These are phyloP conservation scores for Magallana angulata DNA, from an alignment of 1,140 invertebrate species.

Conservation along the genomic window DNA sequence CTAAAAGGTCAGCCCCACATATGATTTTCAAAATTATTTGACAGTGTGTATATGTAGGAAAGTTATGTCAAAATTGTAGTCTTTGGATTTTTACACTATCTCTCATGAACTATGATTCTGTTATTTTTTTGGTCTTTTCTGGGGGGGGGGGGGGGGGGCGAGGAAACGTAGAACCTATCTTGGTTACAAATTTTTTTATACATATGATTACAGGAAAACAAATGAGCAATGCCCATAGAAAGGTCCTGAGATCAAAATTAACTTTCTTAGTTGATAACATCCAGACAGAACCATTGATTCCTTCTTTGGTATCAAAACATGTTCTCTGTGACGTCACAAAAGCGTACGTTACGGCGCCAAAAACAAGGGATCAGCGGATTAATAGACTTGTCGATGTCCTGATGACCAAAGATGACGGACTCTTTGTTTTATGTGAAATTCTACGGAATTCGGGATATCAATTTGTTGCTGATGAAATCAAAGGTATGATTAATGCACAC, in stretches of 20 bases:
- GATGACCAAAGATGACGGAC: constrained; percentile 22
- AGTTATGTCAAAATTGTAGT: no score
- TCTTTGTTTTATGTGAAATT: not conserved
- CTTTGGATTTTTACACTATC: no score
- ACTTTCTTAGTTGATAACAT: not conserved
- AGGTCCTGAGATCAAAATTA: not conserved
- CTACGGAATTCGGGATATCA: not conserved
- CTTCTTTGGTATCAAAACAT: not conserved
- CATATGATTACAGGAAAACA: not conserved
- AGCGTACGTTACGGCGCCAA: not conserved
- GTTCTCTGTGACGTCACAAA: constrained; percentile 15
- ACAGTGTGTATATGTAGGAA: no score
- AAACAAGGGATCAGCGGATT: constrained; percentile 15
- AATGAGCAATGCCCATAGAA: not conserved
- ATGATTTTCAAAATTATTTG: no score
- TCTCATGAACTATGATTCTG: no score
- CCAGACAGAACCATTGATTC: not conserved
- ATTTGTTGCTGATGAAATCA: not conserved
- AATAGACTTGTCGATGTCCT: constrained; percentile 17
- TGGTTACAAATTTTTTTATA: no score
- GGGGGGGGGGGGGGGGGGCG: no score
- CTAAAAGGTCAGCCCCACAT: not conserved
- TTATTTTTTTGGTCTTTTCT: no score
- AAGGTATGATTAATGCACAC: not conserved
- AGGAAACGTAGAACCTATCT: no score